Percentiles rank a stretch among this genome's conserved stretches.
These are phyloP conservation scores for Danio tinwini DNA, from an alignment of 2,797 vertebrate genomes.

Conservation along the genomic window DNA sequence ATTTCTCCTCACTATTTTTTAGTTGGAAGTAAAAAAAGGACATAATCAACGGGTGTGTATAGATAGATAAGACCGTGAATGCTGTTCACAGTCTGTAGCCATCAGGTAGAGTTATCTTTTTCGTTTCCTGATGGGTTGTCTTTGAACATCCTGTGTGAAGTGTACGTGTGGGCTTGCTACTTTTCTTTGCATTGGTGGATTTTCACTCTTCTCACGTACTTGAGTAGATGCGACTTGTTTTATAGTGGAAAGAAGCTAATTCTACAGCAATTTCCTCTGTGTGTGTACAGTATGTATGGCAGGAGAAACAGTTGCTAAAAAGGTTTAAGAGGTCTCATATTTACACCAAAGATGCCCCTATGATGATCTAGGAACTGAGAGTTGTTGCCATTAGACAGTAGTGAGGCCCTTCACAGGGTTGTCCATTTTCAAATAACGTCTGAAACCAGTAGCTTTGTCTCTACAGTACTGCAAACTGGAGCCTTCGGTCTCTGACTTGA, in stretches of 20 bases:
- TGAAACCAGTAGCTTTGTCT: conserved; percentile 62
- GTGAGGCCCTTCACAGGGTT: conserved; percentile 51
- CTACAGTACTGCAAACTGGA: conserved; percentile 51
- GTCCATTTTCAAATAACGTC: conserved; percentile 60
- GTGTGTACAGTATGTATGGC: neutral
- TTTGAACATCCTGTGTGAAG: conserved; percentile 45
- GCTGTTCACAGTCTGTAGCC: conserved; percentile 32
- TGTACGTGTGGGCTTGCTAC: conserved; percentile 14
- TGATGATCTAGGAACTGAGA: conserved; percentile 31
- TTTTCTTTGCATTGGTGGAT: conserved; percentile 32
- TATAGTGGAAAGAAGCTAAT: conserved; percentile 2
- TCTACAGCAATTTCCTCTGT: neutral
- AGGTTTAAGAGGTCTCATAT: conserved; percentile 3
- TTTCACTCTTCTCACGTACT: conserved; percentile 28
- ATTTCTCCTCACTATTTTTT: conserved; percentile 42
- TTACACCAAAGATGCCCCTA: conserved; percentile 34
- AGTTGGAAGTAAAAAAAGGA: conserved; percentile 62
- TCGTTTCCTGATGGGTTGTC: conserved; percentile 47
- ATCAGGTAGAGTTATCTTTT: conserved; percentile 46
- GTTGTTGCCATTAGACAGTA: conserved; percentile 51
- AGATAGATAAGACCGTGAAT: conserved; percentile 8
- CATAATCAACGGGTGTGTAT: conserved; percentile 9
- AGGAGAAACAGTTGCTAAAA: neutral
- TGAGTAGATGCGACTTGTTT: neutral
- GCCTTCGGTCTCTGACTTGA: conserved; percentile 58